Base-by-base conservation (phyloP, 2,113 vertebrate species). In the Crocuta crocuta region DNA sequence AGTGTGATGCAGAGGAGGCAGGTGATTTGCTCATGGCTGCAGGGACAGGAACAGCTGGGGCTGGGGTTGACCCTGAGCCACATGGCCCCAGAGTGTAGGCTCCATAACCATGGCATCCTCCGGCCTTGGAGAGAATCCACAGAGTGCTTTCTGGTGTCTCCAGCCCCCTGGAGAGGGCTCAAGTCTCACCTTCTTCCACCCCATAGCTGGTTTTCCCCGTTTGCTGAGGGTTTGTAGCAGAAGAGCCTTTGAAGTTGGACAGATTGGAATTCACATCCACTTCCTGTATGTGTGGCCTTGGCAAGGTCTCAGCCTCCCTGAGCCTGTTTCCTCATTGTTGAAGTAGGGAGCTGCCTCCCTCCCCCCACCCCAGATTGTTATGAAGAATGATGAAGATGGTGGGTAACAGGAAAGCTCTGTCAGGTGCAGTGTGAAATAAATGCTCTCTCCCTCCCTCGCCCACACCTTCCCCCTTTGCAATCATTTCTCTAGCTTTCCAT, bases 381-480 rank as follows among this genome's bases (percentile, higher is more conserved):
- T 23, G 48, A 7, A 31, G 23, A 11, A 39, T 23, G 33, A 53
- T 15, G 11, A 31, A 10, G 43, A 31, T 1, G 0, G 10, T 43
- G 13, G 31, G 11, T 53, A 5, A 31, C 55, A 12, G 1, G 5
- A 50, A 55, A 45, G 26, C 26, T 7, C 33, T 9, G 48, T 48
- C 1, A 55, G 50, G 35, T 26, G 10, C 19, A 7, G 35, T 17
- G 19, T 33, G 48, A 68, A 43, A 7, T 43, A 1, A 2, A 5
- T 1, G 12, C 7, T 39, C 16, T n/a, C 65, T 71, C 43, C 7
- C 24, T 43, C 10, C 0, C 0, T n/a, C 0, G 4, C 15, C 19
- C 5, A 6, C 0, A 7, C 2, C 39, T 33, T 61, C 78, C 96
- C 82, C 53, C 43, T 3, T 39, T 84, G 11, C 2, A 11, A 15